A percentile compares a stretch with the other conserved stretches of the same genome.
phyloP scores from a whole-genome alignment of 2,113 vertebrate genomes.

The Corydoras maculifer region DNA sequence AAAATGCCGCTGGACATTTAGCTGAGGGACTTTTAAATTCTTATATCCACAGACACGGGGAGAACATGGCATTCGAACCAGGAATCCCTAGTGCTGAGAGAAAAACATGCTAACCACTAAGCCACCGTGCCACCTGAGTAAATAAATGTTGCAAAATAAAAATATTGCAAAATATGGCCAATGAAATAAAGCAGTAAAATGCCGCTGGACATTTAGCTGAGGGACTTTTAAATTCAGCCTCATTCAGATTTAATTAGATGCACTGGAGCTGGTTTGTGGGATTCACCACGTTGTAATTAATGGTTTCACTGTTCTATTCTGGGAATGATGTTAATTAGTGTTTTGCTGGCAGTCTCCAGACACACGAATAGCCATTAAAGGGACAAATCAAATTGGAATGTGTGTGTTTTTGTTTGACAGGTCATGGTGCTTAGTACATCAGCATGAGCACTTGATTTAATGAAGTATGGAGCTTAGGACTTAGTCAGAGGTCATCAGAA shows the following conservation, averaged over 20 bases:
- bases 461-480: conserved; percentile 4
- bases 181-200: background rate
- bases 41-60: too few relatives aligned
- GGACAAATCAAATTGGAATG: background rate
- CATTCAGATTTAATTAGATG: background rate
- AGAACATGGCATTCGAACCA: too few relatives aligned
- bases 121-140: too few relatives aligned
- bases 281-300: conserved; percentile 33
- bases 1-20: background rate
- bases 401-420: conserved; percentile 16
- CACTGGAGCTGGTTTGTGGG: background rate
- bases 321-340: conserved; percentile 34
- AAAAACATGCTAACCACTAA: too few relatives aligned
- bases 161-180: background rate
- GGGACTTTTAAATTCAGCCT: background rate
- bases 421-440: background rate
- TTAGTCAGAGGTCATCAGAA: conserved; percentile 11
- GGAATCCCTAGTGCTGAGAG: too few relatives aligned
- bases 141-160: background rate
- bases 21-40: background rate
- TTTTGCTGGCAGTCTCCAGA: conserved; percentile 36
- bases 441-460: background rate
- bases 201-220: background rate
- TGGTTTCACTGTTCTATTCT: conserved; percentile 27
- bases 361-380: conserved; percentile 13